Conservation (phyloP, 2,797 vertebrate genomes). For the Cynodonichthys magdalenae region DNA sequence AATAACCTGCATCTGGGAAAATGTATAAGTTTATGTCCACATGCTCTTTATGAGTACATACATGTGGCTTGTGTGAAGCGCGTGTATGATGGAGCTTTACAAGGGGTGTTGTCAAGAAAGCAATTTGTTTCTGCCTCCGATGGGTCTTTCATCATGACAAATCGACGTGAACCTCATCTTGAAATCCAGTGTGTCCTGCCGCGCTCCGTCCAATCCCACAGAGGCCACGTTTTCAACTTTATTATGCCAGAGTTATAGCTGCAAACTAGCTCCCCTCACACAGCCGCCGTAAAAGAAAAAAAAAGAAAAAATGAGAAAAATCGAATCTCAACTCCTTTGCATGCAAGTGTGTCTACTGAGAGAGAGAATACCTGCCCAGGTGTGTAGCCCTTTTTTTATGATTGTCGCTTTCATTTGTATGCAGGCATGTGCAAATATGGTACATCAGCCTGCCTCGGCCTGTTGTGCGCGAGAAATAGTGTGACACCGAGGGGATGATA, state of each 20-base stretch:
- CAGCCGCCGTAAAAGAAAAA: constrained; percentile 8
- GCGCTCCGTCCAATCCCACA: constrained; percentile 38
- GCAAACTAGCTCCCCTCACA: background rate
- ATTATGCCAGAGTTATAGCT: constrained; percentile 72
- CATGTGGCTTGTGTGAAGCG: constrained; percentile 14
- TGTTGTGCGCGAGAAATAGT: constrained; percentile 25
- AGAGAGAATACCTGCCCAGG: constrained; percentile 21
- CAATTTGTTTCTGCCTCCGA: constrained; percentile 80
- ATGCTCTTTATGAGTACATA: constrained; percentile 18
- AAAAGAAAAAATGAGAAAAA: constrained; percentile 23
- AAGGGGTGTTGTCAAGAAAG: constrained; percentile 81
- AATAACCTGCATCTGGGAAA: constrained; percentile 61
- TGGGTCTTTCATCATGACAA: constrained; percentile 78
- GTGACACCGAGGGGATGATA: constrained; percentile 58
- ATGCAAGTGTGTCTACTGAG: constrained; percentile 22
- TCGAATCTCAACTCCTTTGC: constrained; percentile 43
- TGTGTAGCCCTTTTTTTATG: background rate
- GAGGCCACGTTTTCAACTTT: constrained; percentile 52
- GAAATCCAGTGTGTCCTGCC: constrained; percentile 54
- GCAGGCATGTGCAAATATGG: constrained; percentile 9
- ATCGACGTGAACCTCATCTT: constrained; percentile 68
- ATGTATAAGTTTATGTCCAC: constrained; percentile 33
- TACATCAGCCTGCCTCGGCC: background rate
- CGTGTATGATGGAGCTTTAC: constrained; percentile 73
- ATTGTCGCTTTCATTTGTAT: constrained; percentile 13